Percentiles rank a stretch among this genome's conserved stretches.
These are phyloP conservation scores for Napeogenes sylphis DNA, from an alignment of 2,888 invertebrate species.

Conservation along the genomic window DNA sequence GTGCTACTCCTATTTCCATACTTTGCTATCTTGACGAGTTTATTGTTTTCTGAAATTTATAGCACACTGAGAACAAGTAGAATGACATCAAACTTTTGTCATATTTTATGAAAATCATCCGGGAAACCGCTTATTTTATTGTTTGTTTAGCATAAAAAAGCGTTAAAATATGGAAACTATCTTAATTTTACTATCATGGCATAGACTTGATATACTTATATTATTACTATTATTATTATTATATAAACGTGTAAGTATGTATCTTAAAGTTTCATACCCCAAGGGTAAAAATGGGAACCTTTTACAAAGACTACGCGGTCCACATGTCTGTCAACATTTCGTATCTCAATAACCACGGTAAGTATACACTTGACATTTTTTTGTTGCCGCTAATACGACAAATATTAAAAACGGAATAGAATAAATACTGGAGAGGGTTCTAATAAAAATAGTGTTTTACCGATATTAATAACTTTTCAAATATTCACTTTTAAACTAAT, in stretches of 20 bases:
- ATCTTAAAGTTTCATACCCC: background rate
- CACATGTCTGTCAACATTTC: no score
- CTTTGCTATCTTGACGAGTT: slow-evolving; percentile 29
- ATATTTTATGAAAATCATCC: slow-evolving; percentile 16
- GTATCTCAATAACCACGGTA: no score
- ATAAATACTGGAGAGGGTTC: no score
- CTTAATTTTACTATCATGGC: background rate
- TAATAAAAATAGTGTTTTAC: no score
- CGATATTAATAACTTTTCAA: no score
- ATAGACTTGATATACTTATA: background rate
- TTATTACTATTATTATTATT: background rate
- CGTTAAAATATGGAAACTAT: background rate
- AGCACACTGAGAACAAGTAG: slow-evolving; percentile 22
- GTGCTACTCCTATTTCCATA: slow-evolving; percentile 37
- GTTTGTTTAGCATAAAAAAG: background rate
- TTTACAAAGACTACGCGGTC: no score
- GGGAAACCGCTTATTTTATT: slow-evolving; percentile 9
- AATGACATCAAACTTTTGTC: slow-evolving; percentile 16
- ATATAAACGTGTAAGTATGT: background rate
- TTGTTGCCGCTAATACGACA: no score
- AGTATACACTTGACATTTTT: no score
- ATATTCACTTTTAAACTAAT: no score
- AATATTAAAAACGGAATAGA: no score
- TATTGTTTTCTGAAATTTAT: slow-evolving; percentile 33
- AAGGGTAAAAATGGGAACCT: no score